Conservation (phyloP, 2,888 invertebrate species). For the Drosophila acutilabella region DNA sequence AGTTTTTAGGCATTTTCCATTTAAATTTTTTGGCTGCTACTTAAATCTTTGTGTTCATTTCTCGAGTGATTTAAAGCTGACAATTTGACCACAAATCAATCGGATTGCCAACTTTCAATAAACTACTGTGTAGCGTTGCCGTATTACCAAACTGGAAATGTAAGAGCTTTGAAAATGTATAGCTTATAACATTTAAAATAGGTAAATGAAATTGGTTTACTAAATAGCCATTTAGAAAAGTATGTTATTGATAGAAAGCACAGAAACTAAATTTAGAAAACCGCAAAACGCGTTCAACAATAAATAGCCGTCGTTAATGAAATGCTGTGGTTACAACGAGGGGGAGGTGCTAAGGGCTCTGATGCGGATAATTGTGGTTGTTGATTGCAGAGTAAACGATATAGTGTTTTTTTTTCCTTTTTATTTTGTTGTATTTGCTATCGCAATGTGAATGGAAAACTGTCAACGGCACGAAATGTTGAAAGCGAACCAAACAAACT, state of each 20-base stretch:
- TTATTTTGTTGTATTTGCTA: conserved; percentile 5
- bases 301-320: conserved; percentile 15
- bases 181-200: no score
- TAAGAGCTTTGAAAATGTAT: no score
- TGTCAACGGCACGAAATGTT: conserved; percentile 23
- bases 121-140: no score
- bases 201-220: not conserved
- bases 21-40: not conserved
- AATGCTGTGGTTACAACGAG: conserved; percentile 2
- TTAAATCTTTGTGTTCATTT: not conserved
- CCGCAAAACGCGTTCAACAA: conserved; percentile 15
- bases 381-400: conserved; percentile 22
- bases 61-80: not conserved
- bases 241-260: conserved; percentile 1
- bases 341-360: not conserved
- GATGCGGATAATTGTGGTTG: not conserved
- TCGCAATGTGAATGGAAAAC: conserved; percentile 24
- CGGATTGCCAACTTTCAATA: no score
- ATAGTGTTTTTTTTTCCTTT: conserved; percentile 2
- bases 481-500: conserved; percentile 17
- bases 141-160: no score
- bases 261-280: conserved; percentile 14
- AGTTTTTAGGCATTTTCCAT: not conserved
- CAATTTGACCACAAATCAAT: not conserved
- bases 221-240: not conserved